Evolutionary conservation across 2,888 invertebrate genomes (phyloP).

Genomic region (Abrostola triplasia): DNA sequence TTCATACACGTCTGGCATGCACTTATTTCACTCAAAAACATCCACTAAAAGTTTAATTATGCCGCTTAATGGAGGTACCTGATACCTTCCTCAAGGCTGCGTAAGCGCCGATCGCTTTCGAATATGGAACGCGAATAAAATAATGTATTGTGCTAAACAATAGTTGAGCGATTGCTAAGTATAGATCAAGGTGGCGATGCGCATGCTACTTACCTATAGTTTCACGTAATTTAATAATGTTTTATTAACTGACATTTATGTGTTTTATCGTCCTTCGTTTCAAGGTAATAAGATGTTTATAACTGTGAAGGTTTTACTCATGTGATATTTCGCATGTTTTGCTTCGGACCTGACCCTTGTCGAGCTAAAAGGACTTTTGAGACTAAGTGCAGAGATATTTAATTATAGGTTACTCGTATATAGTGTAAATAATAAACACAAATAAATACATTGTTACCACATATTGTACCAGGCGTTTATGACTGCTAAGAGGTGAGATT

Average conservation of each 20-base stretch:
- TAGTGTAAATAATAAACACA: no score
- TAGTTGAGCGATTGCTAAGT: conserved; percentile 45
- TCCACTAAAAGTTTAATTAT: not conserved
- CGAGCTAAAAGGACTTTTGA: not conserved
- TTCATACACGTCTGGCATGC: not conserved
- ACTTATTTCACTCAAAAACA: conserved; percentile 2
- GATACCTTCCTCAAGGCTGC: conserved; percentile 52
- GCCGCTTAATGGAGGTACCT: conserved; percentile 8
- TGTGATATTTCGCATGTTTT: not conserved
- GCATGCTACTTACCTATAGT: conserved; percentile 21
- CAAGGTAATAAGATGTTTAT: conserved; percentile 18
- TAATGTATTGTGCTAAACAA: conserved; percentile 62
- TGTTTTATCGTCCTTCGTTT: conserved; percentile 14
- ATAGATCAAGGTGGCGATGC: conserved; percentile 56
- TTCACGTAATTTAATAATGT: conserved; percentile 37
- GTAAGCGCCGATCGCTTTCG: conserved; percentile 62
- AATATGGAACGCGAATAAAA: conserved; percentile 63
- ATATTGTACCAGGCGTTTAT: conserved; percentile 17
- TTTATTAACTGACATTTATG: conserved; percentile 23
- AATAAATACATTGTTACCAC: no score
- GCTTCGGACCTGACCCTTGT: not conserved
- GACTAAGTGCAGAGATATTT: no score
- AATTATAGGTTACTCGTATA: no score
- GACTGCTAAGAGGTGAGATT: conserved; percentile 8
- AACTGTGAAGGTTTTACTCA: not conserved